Evolutionary conservation across 2,888 invertebrate genomes (phyloP), one percentile per base, ranked within the genome.

Genomic region (Amblyjoppa fuscipennis): DNA sequence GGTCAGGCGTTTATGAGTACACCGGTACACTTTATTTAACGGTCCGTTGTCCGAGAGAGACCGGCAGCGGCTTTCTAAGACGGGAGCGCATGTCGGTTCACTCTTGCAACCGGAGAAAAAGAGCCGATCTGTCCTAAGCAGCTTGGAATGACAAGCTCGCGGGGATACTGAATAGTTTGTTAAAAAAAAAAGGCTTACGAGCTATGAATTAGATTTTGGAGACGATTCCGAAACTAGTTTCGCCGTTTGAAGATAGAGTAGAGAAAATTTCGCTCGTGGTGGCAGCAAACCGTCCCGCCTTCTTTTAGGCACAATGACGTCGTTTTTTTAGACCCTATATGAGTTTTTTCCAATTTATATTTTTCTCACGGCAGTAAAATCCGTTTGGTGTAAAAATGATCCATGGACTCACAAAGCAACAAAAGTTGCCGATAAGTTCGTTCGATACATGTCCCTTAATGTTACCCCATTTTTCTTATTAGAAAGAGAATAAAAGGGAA

Each of bases 11-110:
- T 85, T 85, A 83, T 80, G 76, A 83, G 59, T 61, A 28, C 41
- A 41, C 66, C 51, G 56, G 45, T 79, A 59, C 68, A 77, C 71
- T 80, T 79, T 73, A 76, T 68, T 85, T 80, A 83, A 83, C 75
- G 82, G 82, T 83, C 76, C 80, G 76, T 85, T 85, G 81, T 85
- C 56, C 53, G 70, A 74, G 70, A 45, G 74, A 41, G 53, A 80
- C 56, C 59, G 68, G 70, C 68, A 73, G 49, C 51, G 45, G 75
- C 85, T 85, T 85, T 82, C 82, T 79, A 82, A 75, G 82, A 79
- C 79, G 66, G 75, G 70, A 82, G 66, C 78, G 25, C 59, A 41
- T 13, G 51, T 68, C 28, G 28, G 31, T 45, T 59, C 16, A 28
- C 73, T 69, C 74, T 51, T 61, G 71, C 51, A 69, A 16, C 38